phyloP scores from a whole-genome alignment of 2,888 invertebrate genomes.

The Coenonympha arcania region DNA sequence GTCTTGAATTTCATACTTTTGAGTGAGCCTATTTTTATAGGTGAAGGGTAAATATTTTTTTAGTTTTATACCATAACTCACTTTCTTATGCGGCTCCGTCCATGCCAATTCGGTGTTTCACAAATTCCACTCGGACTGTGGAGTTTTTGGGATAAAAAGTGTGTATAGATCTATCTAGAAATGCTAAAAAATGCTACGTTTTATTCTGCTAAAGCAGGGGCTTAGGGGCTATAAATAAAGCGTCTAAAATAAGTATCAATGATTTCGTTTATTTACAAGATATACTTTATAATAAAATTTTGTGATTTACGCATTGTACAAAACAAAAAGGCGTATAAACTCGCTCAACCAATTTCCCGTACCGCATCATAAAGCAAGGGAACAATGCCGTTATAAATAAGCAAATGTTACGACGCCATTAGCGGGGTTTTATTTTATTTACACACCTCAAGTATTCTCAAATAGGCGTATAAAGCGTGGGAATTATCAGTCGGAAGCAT shows the following conservation, averaged over 20 bases:
- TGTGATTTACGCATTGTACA: not conserved
- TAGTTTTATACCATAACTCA: too few species aligned
- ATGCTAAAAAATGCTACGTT: too few species aligned
- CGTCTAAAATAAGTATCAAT: too few species aligned
- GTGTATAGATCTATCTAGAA: too few species aligned
- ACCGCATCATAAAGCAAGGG: conserved; percentile 9
- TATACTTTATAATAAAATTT: not conserved
- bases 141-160: too few species aligned
- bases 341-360: conserved; percentile 3
- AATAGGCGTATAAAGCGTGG: conserved; percentile 54
- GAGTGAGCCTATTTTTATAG: not conserved
- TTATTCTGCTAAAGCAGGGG: too few species aligned
- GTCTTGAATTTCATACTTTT: not conserved
- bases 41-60: too few species aligned
- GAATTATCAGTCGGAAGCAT: conserved; percentile 52
- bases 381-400: conserved; percentile 39
- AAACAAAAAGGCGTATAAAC: conserved; percentile 1
- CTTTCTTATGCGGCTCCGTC: too few species aligned
- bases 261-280: too few species aligned
- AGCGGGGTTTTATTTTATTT: conserved; percentile 60
- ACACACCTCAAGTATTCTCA: conserved; percentile 51
- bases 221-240: too few species aligned
- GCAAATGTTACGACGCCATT: conserved; percentile 51
- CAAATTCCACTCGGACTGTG: too few species aligned
- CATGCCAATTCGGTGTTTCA: too few species aligned